phyloP scores from a whole-genome alignment of 2,113 vertebrate genomes.

The Coturnix japonica region DNA sequence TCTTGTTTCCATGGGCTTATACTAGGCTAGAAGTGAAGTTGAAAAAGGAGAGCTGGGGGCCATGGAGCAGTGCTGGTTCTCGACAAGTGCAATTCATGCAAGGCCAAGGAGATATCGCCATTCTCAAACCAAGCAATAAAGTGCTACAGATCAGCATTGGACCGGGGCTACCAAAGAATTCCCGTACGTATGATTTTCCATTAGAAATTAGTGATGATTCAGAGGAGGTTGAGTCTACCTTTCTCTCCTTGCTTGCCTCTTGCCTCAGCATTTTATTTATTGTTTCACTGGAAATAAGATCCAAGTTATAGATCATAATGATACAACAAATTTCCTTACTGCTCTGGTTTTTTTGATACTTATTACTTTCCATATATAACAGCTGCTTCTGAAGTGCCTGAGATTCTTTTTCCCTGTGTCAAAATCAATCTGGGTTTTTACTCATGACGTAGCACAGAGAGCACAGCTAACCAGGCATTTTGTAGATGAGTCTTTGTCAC shows the following conservation, averaged over 20 bases:
- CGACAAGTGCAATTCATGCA: constrained; percentile 91
- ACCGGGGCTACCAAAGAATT: constrained; percentile 92
- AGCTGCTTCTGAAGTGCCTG: not conserved
- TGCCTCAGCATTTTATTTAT: not conserved
- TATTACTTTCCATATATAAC: not conserved
- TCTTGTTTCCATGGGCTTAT: not conserved
- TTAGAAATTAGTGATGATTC: not conserved
- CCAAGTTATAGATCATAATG: not conserved
- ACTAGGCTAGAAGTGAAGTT: constrained; percentile 93
- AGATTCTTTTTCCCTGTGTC: not conserved
- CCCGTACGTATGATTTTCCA: constrained; percentile 85
- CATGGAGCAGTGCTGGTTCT: constrained; percentile 89
- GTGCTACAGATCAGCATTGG: constrained; percentile 97
- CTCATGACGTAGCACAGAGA: not conserved
- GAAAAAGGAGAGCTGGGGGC: constrained; percentile 98
- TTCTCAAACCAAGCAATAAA: constrained; percentile 92
- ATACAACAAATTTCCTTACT: not conserved
- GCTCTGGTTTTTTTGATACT: not conserved
- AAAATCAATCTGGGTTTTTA: not conserved
- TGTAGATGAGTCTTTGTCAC: too few relatives aligned
- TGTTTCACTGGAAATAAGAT: not conserved
- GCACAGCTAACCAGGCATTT: not conserved
- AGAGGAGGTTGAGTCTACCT: not conserved
- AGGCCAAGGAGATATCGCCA: constrained; percentile 86
- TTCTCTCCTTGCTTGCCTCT: not conserved